These are phyloP conservation scores for Pararge aegeria DNA, from an alignment of 1,140 invertebrate genomes.

Conservation along the genomic window DNA sequence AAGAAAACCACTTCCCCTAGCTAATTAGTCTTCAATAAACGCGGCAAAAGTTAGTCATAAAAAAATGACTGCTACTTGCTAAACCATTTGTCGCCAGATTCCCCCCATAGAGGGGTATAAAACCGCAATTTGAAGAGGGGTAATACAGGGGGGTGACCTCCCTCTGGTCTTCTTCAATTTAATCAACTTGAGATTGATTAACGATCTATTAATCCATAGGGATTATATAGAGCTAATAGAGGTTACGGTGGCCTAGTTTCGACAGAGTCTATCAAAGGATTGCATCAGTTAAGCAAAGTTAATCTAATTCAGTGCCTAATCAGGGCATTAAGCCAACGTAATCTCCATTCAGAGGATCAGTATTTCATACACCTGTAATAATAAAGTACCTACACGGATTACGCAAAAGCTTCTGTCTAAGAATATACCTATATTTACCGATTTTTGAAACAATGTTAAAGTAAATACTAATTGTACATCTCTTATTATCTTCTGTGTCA, in stretches of 20 bases:
- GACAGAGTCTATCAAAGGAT: not conserved
- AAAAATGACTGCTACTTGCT: not conserved
- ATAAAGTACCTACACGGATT: no score
- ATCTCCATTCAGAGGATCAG: no score
- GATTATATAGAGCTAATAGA: not conserved
- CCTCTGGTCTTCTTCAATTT: not conserved
- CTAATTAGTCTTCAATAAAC: not conserved
- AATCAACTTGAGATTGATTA: constrained; percentile 4
- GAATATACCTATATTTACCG: no score
- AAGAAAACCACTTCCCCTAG: not conserved
- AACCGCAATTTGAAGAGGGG: not conserved
- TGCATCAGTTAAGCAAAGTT: not conserved
- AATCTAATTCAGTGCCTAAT: not conserved
- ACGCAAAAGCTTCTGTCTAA: no score
- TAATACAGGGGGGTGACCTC: not conserved
- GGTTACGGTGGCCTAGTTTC: not conserved
- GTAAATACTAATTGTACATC: no score
- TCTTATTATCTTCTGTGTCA: no score
- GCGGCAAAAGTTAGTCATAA: not conserved
- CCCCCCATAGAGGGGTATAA: not conserved
- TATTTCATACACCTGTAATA: no score
- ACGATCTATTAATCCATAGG: not conserved
- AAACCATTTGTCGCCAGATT: not conserved
- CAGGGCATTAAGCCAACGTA: no score
- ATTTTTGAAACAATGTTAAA: no score